phyloP scores from a whole-genome alignment of 1,140 invertebrate genomes.

The Neodiprion virginianus region DNA sequence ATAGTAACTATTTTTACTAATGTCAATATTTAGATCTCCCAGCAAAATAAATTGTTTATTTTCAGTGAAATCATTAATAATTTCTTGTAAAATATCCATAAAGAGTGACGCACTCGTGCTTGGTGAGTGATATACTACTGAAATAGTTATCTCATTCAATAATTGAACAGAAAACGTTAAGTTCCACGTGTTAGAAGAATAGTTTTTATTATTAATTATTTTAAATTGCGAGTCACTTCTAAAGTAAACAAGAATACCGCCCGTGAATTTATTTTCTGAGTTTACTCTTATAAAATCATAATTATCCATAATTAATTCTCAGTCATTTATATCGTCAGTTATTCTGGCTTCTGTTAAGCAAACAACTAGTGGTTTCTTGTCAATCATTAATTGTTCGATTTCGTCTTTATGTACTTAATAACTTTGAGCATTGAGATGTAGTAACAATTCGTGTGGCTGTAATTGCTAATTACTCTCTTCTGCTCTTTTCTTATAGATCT shows the following conservation, averaged over 20 bases:
- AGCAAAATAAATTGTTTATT: neutral
- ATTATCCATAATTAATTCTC: conserved; percentile 20
- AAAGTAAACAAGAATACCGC: conserved; percentile 21
- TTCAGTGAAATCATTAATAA: neutral
- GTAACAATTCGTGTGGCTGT: conserved; percentile 11
- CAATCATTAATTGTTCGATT: conserved; percentile 18
- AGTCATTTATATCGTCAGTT: conserved; percentile 22
- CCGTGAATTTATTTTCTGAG: conserved; percentile 17
- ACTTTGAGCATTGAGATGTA: conserved; percentile 25
- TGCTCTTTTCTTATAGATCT: conserved; percentile 19
- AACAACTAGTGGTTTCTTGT: conserved; percentile 21
- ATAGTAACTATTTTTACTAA: conserved; percentile 6
- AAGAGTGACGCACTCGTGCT: neutral
- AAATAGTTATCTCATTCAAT: conserved; percentile 3
- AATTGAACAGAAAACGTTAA: conserved; percentile 5
- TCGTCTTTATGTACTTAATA: conserved; percentile 23
- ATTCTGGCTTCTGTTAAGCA: conserved; percentile 22
- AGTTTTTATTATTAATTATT: conserved; percentile 20
- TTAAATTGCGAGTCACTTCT: conserved; percentile 23
- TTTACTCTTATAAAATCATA: conserved; percentile 15
- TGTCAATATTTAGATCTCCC: neutral
- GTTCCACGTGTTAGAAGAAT: conserved; percentile 15
- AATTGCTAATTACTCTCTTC: conserved; percentile 21
- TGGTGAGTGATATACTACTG: conserved; percentile 1
- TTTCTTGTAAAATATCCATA: conserved; percentile 9